phyloP scores from a whole-genome alignment of 2,113 vertebrate genomes.

The Elanoides forficatus region DNA sequence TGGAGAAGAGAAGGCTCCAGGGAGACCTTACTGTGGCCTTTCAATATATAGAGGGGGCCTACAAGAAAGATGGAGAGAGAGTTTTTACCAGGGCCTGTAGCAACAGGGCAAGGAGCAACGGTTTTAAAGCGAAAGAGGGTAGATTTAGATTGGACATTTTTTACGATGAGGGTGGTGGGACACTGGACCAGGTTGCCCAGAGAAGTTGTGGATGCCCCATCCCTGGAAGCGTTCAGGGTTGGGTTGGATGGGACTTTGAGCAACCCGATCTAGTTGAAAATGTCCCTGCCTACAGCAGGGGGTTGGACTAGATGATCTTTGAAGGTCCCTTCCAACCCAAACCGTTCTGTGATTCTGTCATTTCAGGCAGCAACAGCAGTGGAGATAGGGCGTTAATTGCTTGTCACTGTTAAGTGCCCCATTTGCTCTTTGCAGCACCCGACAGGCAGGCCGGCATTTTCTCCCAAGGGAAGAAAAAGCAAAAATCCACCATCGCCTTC shows the following conservation, averaged over 20 bases:
- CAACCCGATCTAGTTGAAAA: rapidly evolving
- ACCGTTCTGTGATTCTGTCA: too few relatives aligned
- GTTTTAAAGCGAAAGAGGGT: background rate
- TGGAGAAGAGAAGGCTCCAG: background rate
- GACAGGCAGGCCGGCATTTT: too few relatives aligned
- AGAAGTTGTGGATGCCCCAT: background rate
- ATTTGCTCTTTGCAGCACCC: rapidly evolving
- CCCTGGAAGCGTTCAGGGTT: background rate
- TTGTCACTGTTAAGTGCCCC: background rate
- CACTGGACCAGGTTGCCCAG: background rate
- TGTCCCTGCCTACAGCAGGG: background rate
- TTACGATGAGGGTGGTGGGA: too few relatives aligned
- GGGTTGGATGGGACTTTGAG: background rate
- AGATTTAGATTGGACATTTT: background rate
- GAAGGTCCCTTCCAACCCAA: background rate
- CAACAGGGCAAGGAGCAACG: too few relatives aligned
- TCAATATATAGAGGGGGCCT: too few relatives aligned
- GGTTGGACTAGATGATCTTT: too few relatives aligned
- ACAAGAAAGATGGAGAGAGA: background rate
- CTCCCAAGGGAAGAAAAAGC: background rate
- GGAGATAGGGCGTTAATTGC: background rate
- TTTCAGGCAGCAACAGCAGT: background rate
- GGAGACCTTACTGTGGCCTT: too few relatives aligned
- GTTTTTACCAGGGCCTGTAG: background rate
- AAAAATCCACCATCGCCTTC: background rate